A percentile compares a stretch with the other conserved stretches of the same genome.
Evolutionary conservation across 2,797 vertebrate genomes (phyloP).

Genomic region (Pseudomugil gertrudae): DNA sequence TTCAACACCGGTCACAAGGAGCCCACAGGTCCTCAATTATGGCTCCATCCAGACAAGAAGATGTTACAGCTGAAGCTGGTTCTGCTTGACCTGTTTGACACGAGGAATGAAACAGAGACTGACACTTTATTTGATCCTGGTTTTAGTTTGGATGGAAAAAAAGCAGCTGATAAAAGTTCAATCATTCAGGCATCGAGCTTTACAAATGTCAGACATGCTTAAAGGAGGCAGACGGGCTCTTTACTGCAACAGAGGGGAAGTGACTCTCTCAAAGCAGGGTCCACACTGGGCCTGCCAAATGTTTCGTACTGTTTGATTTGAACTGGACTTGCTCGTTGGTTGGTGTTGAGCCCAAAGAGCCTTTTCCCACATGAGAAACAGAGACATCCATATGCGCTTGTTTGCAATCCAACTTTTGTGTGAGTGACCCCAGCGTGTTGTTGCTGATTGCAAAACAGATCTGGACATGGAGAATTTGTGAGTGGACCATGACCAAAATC

Average conservation of each 20-base stretch:
- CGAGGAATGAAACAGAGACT: background rate
- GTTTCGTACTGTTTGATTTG: slow-evolving; percentile 4
- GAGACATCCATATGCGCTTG: background rate
- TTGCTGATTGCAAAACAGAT: slow-evolving; percentile 39
- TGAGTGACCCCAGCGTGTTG: slow-evolving; percentile 11
- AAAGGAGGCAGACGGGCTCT: background rate
- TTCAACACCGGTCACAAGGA: slow-evolving; percentile 36
- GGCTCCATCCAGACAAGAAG: slow-evolving; percentile 5
- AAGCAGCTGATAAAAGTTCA: background rate
- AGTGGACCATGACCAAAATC: slow-evolving; percentile 29
- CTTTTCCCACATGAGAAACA: slow-evolving; percentile 8
- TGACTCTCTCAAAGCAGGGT: slow-evolving; percentile 10
- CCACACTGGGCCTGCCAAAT: background rate
- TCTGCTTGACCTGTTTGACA: background rate
- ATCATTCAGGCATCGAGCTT: background rate
- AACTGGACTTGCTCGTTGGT: slow-evolving; percentile 15
- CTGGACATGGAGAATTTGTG: slow-evolving; percentile 31
- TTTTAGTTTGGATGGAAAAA: background rate
- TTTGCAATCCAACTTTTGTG: slow-evolving; percentile 8
- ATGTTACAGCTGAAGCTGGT: slow-evolving; percentile 15
- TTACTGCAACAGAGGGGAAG: background rate
- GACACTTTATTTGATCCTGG: background rate
- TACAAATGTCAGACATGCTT: slow-evolving; percentile 1
- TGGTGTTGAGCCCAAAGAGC: background rate
- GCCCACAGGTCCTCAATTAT: slow-evolving; percentile 11